A percentile compares a stretch with the other conserved stretches of the same genome.
phyloP scores from a whole-genome alignment of 2,888 invertebrate genomes.

The Drosophila merina region DNA sequence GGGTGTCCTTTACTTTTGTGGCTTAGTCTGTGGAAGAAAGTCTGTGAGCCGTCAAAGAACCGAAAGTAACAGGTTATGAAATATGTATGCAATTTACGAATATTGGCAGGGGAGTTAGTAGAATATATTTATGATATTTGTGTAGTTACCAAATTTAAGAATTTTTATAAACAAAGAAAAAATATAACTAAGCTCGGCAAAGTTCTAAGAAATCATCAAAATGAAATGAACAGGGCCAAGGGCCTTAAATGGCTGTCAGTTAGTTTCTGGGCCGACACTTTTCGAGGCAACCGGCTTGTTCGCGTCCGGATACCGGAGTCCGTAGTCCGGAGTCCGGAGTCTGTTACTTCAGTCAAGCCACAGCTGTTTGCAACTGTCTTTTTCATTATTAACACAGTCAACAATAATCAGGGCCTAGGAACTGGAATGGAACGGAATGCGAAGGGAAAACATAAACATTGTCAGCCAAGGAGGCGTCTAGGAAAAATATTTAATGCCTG shows the following conservation, averaged over 20 bases:
- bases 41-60: constrained; percentile 18
- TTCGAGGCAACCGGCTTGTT: not conserved
- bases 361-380: constrained; percentile 71
- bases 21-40: constrained; percentile 24
- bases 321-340: constrained; percentile 9
- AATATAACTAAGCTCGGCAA: not conserved
- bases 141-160: not conserved
- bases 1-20: constrained; percentile 1
- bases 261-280: constrained; percentile 20
- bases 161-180: not conserved
- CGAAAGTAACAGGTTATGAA: not conserved
- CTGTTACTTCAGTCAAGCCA: constrained; percentile 44
- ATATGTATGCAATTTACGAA: not conserved
- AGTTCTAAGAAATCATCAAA: not conserved
- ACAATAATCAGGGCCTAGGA: constrained; percentile 73
- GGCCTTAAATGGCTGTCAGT: constrained; percentile 37
- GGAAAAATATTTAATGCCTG: constrained; percentile 77
- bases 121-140: not conserved
- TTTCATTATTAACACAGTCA: constrained; percentile 73
- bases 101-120: not conserved
- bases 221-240: constrained; percentile 10
- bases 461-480: constrained; percentile 56
- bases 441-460: constrained; percentile 63
- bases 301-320: constrained; percentile 7
- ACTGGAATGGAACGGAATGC: constrained; percentile 13